Base-by-base conservation (phyloP, 2,113 vertebrate species). In the Catharus minimus region DNA sequence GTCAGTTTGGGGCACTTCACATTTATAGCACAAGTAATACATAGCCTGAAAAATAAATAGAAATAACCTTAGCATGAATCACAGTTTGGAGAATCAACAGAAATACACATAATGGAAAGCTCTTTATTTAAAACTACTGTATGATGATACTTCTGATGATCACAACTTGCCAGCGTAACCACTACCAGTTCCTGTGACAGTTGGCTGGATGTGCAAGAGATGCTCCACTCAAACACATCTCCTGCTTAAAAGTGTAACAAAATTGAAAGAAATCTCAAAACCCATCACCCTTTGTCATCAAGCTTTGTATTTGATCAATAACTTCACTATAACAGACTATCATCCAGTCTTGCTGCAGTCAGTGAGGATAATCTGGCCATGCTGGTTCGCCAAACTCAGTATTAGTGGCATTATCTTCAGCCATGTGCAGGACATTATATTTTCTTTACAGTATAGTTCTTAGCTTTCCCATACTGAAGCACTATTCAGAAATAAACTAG, bases 311-410 rank as follows among this genome's bases (percentile, higher is more conserved):
- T 18, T 65, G 77, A 89, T 38, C 38, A 71, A 23, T n/a, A 82
- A 71, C 80, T 96, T 87, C 88, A 94, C 93, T 94, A 50, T 13
- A 97, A 93, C 33, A 55, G 73, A 86, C 58, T 72, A 91, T 89
- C 85, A 61, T 80, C 38, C 13, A 61, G 53, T 86, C 68, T 56
- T 72, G 84, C 58, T 79, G 84, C 96, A 97, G 66, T 86, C 89
- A 85, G 77, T 44, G 67, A 85, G 64, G 72, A 86, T 38, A 52
- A 65, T 80, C 87, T 71, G 46, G 53, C 60, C 81, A 49, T n/a
- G 47, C 32, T 57, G 43, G 74, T 94, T 92, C 92, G 96, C 92
- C 82, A 86, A 47, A 88, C 38, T 49, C 38, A 39, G n/a, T 33
- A 58, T 74, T 5, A 10, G 15, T 61, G 69, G 52, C 82, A 47